A percentile compares a stretch with the other conserved stretches of the same genome.
These are phyloP conservation scores for Trichacis sp. DNA, from an alignment of 2,888 invertebrate genomes.

Conservation along the genomic window DNA sequence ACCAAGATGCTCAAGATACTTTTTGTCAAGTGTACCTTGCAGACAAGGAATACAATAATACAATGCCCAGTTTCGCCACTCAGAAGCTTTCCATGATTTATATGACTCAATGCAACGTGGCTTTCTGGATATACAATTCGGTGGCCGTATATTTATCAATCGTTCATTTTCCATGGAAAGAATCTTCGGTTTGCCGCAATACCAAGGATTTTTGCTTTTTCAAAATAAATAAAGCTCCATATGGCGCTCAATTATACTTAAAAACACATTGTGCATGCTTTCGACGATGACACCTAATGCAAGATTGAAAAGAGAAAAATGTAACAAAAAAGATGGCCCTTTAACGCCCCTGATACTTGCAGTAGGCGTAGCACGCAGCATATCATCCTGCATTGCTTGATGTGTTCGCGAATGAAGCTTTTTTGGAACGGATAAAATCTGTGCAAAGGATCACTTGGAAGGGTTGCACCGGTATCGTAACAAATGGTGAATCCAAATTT, in stretches of 20 bases:
- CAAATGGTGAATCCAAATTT: constrained; percentile 5
- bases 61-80: constrained; percentile 19
- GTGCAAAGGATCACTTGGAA: background rate
- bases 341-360: background rate
- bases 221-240: background rate
- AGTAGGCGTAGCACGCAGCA: background rate
- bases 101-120: background rate
- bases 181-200: too few species aligned
- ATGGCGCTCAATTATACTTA: constrained; percentile 8
- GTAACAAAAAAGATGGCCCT: background rate
- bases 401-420: background rate
- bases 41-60: constrained; percentile 6
- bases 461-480: background rate
- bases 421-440: background rate
- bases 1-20: background rate
- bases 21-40: background rate
- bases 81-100: constrained; percentile 7
- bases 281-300: constrained; percentile 1
- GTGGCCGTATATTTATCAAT: constrained; percentile 2
- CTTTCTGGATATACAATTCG: constrained; percentile 5
- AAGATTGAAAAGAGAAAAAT: background rate
- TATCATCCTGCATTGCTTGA: background rate
- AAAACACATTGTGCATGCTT: constrained; percentile 5
- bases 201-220: background rate
- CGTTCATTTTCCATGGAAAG: too few species aligned